These are phyloP conservation scores for Liodrosophila aerea DNA, from an alignment of 2,888 invertebrate species.

Conservation along the genomic window DNA sequence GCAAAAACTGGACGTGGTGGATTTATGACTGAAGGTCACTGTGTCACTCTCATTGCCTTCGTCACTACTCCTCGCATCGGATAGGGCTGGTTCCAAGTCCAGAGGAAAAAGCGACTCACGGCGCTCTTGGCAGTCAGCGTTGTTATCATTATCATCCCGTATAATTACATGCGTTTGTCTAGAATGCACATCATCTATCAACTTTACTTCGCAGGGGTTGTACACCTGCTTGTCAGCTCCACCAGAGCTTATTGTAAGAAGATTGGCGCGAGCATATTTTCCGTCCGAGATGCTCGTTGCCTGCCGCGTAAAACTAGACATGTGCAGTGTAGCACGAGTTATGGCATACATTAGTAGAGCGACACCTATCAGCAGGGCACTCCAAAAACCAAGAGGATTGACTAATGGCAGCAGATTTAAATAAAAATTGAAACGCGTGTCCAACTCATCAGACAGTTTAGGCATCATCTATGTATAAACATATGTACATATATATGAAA, in stretches of 20 bases:
- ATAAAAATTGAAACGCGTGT: conserved; percentile 88
- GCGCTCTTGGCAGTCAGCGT: conserved; percentile 46
- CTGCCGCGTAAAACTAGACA: conserved; percentile 74
- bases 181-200: conserved; percentile 67
- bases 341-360: conserved; percentile 77
- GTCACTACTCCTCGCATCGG: conserved; percentile 65
- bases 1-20: conserved; percentile 64
- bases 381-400: conserved; percentile 83
- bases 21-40: conserved; percentile 65
- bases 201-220: conserved; percentile 79
- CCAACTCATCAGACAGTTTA: conserved; percentile 85
- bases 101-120: conserved; percentile 65
- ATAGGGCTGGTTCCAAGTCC: conserved; percentile 77
- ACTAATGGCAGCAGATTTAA: conserved; percentile 87
- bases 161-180: conserved; percentile 52
- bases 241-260: conserved; percentile 47
- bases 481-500: background rate
- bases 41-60: conserved; percentile 72
- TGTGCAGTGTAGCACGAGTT: conserved; percentile 76
- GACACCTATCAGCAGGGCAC: conserved; percentile 72
- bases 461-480: conserved; percentile 86
- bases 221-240: conserved; percentile 64
- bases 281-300: conserved; percentile 66
- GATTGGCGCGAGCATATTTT: conserved; percentile 74
- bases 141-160: conserved; percentile 41